Evolutionary conservation across 1,140 invertebrate species (phyloP).

Genomic region (Colletes gigas): DNA sequence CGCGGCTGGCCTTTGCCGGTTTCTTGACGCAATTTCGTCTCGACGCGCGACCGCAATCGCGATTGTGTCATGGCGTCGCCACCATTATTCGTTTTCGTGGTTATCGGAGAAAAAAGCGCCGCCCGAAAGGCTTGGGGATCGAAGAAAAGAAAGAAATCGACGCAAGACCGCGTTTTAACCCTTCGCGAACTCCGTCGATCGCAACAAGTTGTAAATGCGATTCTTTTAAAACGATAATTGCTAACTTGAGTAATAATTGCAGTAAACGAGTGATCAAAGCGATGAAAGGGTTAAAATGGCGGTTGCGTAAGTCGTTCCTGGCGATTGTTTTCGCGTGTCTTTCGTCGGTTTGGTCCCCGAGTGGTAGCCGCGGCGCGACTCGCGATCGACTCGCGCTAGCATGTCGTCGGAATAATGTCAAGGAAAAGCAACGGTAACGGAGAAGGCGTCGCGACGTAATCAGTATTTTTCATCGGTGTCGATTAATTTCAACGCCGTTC

Average conservation of each 20-base stretch:
- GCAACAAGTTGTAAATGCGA: too few relatives aligned
- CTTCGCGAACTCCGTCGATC: too few relatives aligned
- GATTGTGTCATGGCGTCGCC: conserved; percentile 44
- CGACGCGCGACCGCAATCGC: conserved; percentile 14
- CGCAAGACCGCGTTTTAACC: too few relatives aligned
- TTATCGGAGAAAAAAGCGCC: not conserved
- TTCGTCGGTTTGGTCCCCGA: not conserved
- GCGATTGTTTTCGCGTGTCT: not conserved
- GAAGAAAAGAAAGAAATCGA: too few relatives aligned
- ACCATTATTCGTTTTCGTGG: conserved; percentile 10
- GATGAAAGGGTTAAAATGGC: not conserved
- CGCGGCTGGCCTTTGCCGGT: not conserved
- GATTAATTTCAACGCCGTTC: conserved; percentile 1
- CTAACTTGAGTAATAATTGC: too few relatives aligned
- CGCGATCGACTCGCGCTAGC: not conserved
- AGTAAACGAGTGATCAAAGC: too few relatives aligned
- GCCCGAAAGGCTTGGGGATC: too few relatives aligned
- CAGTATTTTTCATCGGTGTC: conserved; percentile 15
- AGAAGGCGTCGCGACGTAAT: conserved; percentile 6
- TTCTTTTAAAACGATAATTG: too few relatives aligned
- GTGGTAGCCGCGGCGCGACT: not conserved
- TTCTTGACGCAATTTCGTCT: conserved; percentile 26
- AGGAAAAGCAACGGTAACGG: conserved; percentile 28
- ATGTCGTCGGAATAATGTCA: conserved; percentile 29
- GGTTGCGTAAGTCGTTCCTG: not conserved